Base-by-base conservation (phyloP, 1,140 invertebrate genomes). In the Arctopsyche grandis region DNA sequence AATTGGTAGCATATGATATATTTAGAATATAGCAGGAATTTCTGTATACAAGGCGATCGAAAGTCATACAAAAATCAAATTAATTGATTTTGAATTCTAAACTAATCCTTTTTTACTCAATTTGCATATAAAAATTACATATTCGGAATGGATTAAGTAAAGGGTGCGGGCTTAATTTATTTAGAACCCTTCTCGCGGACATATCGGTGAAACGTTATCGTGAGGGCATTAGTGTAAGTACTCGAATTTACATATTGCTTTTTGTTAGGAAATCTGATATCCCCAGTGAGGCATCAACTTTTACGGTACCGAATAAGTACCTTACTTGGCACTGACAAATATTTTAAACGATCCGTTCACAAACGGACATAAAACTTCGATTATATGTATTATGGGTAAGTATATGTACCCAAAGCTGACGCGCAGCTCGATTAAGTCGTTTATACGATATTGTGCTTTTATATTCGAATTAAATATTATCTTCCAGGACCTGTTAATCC, bases 401-500 rank as follows among this genome's bases (percentile, higher is more conserved):
- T 46, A 46, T 46, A 46, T 46, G 12, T 12, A 52, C 16, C 3
- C 16, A 12, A 4, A 52, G 48, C 10, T 52, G 1, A 10, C 12
- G 16, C 10, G 12, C 1, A 1, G 48, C 16, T 14, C 10, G 16
- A 52, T 52, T 52, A 10, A 52, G 48, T 12, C 48, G 48, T 52
- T 52, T 5, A n/a, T n/a, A 14, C 48, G 10, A 52, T 52, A 14
- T 16, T 12, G 16, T 4, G 48, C 48, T 14, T 46, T 52, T 52
- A 52, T 19, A 19, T 19, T 60, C 26, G 26, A 69, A 69, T 69
- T 44, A 29, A 38, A 69, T 38, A 19, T 38, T 44, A 69, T 69
- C 38, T n/a, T 16, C 14, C 9, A 7, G 66, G 66, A 69, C 66
- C 26, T 69, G 66, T 69, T 69, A 69, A 69, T 69, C 66, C 66